A percentile compares a stretch with the other conserved stretches of the same genome.
These are phyloP conservation scores for Austrofundulus limnaeus DNA, from an alignment of 2,113 vertebrate genomes.

Conservation along the genomic window DNA sequence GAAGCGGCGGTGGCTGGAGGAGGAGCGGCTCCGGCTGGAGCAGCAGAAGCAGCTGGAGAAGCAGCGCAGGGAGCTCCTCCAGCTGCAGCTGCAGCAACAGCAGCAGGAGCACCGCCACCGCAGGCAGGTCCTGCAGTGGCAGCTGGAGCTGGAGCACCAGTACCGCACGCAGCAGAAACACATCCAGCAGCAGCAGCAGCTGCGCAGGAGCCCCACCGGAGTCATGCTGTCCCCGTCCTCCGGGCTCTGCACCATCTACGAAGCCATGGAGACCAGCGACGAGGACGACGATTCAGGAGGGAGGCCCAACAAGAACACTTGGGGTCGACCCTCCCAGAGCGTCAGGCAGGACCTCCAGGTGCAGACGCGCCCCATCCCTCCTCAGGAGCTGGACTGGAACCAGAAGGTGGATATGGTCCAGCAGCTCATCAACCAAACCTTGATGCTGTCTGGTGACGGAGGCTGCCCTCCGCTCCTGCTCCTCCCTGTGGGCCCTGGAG, in stretches of 20 bases:
- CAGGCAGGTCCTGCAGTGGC: slow-evolving; percentile 67
- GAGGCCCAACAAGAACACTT: slow-evolving; percentile 30
- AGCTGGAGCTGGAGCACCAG: slow-evolving; percentile 69
- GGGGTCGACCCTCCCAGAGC: neutral
- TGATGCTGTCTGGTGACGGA: slow-evolving; percentile 80
- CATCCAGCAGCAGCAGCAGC: slow-evolving; percentile 68
- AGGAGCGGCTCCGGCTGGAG: slow-evolving; percentile 67
- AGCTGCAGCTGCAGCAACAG: slow-evolving; percentile 71
- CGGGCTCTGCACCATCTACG: slow-evolving; percentile 81
- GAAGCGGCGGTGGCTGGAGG: slow-evolving; percentile 66
- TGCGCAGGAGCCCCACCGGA: slow-evolving; percentile 58
- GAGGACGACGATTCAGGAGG: slow-evolving; percentile 70
- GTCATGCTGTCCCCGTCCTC: slow-evolving; percentile 70
- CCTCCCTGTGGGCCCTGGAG: slow-evolving; percentile 73
- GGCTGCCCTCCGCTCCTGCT: slow-evolving; percentile 71
- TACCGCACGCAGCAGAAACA: slow-evolving; percentile 70
- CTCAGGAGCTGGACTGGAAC: slow-evolving; percentile 76
- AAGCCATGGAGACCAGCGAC: slow-evolving; percentile 79
- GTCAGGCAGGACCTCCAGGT: slow-evolving; percentile 49
- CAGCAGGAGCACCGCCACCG: slow-evolving; percentile 69
- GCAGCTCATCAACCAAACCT: slow-evolving; percentile 86
- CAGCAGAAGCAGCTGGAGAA: slow-evolving; percentile 72
- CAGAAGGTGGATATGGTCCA: slow-evolving; percentile 85
- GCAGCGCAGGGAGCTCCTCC: slow-evolving; percentile 70
- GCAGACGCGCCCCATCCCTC: slow-evolving; percentile 65